These are phyloP conservation scores for Sceloporus tristichus DNA, from an alignment of 2,113 vertebrate species.

Conservation along the genomic window DNA sequence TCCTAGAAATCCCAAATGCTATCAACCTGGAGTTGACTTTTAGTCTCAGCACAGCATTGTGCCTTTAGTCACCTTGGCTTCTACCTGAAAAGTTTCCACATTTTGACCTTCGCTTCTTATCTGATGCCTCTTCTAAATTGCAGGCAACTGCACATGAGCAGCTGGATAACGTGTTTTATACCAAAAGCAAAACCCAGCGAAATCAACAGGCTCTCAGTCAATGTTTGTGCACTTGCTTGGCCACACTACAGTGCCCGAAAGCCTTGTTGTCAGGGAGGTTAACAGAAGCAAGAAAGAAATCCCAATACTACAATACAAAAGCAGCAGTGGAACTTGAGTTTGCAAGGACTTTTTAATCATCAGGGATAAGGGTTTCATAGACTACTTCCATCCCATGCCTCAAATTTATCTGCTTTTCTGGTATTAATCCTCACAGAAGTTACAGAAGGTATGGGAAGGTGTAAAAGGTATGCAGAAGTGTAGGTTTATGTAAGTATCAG, in stretches of 20 bases:
- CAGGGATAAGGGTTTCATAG: background rate
- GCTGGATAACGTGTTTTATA: background rate
- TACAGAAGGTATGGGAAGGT: too few relatives aligned
- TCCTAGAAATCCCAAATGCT: constrained; percentile 35
- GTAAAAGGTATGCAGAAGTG: too few relatives aligned
- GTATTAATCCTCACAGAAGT: too few relatives aligned
- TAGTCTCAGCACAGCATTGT: constrained; percentile 30
- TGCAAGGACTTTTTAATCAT: too few relatives aligned
- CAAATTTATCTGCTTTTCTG: too few relatives aligned
- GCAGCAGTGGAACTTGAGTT: background rate
- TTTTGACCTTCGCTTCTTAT: constrained; percentile 14
- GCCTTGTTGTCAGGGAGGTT: background rate
- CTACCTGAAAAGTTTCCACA: constrained; percentile 25
- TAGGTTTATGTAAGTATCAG: too few relatives aligned
- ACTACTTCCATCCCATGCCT: too few relatives aligned
- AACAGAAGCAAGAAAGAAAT: background rate
- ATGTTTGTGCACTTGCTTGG: background rate
- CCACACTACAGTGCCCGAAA: background rate
- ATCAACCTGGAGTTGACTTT: constrained; percentile 30
- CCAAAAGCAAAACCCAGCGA: background rate
- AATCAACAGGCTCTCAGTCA: background rate
- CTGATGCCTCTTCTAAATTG: background rate
- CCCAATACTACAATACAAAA: background rate
- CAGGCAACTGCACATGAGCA: background rate
- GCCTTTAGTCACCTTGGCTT: constrained; percentile 25